Conservation (phyloP, 1,140 invertebrate genomes). For the Periplaneta americana region DNA sequence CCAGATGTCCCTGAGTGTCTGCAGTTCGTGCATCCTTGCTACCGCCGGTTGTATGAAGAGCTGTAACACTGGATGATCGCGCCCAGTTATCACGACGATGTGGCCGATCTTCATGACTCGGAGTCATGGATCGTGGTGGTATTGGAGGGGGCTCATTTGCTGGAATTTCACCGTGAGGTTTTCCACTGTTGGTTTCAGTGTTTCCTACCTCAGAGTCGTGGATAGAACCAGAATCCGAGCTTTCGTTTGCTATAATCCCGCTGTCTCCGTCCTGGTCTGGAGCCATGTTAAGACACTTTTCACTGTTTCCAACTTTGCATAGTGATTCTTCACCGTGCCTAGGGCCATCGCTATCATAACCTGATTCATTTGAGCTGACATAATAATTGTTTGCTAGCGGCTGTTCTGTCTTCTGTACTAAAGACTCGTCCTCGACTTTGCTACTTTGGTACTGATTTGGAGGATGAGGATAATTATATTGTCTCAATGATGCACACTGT, state of each 20-base stretch:
- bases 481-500: background rate
- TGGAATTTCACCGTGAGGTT: background rate
- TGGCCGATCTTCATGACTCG: background rate
- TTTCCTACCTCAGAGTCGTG: conserved; percentile 19
- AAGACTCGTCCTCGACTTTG: background rate
- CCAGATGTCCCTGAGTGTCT: background rate
- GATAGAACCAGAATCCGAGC: conserved; percentile 32
- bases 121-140: background rate
- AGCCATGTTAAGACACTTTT: background rate
- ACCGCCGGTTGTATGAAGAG: background rate
- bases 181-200: background rate
- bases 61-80: background rate
- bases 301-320: background rate
- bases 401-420: background rate
- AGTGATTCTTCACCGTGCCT: conserved; percentile 26
- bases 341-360: conserved; percentile 72
- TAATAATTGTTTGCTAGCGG: conserved; percentile 50
- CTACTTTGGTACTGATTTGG: background rate
- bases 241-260: conserved; percentile 32
- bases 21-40: background rate
- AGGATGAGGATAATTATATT: background rate
- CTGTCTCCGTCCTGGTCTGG: conserved; percentile 28
- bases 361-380: conserved; percentile 75
- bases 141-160: background rate
- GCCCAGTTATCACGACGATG: background rate